These are phyloP conservation scores for Argyresthia goedartella DNA, from an alignment of 2,888 invertebrate genomes.

Conservation along the genomic window DNA sequence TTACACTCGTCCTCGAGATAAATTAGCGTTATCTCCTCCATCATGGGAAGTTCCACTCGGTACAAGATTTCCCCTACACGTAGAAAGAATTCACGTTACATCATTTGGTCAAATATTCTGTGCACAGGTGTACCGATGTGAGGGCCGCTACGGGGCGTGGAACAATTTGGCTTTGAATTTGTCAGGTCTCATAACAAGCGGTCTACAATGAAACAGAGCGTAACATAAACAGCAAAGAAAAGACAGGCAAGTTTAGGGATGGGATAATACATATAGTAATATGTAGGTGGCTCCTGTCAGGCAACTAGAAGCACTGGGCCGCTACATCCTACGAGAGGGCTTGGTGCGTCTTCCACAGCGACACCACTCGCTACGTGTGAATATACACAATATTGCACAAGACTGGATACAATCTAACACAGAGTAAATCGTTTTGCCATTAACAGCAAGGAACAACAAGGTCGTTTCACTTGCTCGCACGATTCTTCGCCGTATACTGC, in stretches of 20 bases:
- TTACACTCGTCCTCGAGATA: constrained; percentile 91
- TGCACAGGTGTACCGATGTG: neutral
- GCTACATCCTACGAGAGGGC: constrained; percentile 23
- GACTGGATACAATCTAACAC: neutral
- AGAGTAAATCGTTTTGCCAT: neutral
- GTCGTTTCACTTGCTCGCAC: too few relatives aligned
- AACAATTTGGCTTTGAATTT: neutral
- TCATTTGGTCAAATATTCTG: constrained; percentile 24
- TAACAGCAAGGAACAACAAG: neutral
- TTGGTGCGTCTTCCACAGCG: neutral
- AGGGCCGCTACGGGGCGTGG: neutral
- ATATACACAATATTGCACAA: neutral
- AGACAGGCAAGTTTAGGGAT: constrained; percentile 10
- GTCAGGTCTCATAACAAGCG: constrained; percentile 17
- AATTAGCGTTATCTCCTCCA: constrained; percentile 94
- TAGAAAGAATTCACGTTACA: constrained; percentile 70
- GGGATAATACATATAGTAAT: constrained; percentile 12
- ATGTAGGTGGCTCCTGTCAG: constrained; percentile 34
- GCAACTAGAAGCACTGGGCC: constrained; percentile 68
- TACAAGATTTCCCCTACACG: constrained; percentile 89
- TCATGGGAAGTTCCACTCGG: constrained; percentile 93
- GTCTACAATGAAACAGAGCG: constrained; percentile 32
- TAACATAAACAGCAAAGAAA: constrained; percentile 47
- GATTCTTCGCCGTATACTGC: neutral
- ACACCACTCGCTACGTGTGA: neutral